Base-by-base conservation (phyloP, 2,888 invertebrate species). In the Dugesia japonica region DNA sequence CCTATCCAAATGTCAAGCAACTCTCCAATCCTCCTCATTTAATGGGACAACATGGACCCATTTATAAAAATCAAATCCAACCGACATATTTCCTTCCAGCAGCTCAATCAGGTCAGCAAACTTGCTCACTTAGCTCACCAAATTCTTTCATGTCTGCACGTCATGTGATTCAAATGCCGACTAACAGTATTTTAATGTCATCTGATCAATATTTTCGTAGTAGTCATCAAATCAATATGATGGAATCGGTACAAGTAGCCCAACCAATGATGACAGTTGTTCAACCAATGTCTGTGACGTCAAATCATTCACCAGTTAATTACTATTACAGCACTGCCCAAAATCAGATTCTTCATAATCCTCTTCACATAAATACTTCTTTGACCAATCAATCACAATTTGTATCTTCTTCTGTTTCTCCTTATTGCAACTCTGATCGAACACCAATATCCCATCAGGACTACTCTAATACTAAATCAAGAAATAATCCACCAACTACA, bases 361-460 rank as follows among this genome's bases (percentile, higher is more conserved):
- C n/a, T 20, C 56, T 56, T 56, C 56, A 56, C 17, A 56, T 56
- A 56, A 56, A 56, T 56, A 56, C 56, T 7, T 56, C 56, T n/a
- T 20, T 56, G n/a, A 56, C 56, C 7, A 56, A 56, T 56, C 56
- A 56, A 56, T 56, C 56, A n/a, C 56, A 56, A 56, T 56, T 56
- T 56, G 56, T 56, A 1, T 56, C 56, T 4, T 56, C 56, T 13
- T 56, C 56, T 4, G 56, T 56, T n/a, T 56, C 56, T 56, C 56
- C 56, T 13, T 56, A 56, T 23, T 56, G 56, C 17, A 56, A 56
- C 17, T 7, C 56, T 23, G 56, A 56, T 20, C 56, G 56, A 4
- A 56, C 56, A 4, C 56, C 4, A 7, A 23, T n/a, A n/a, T 13
- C 56, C n/a, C 56, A 56, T n/a, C 56, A 56, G 17, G 56, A 56